Base-by-base conservation (phyloP, 2,888 invertebrate species). In the Acleris cristana region DNA sequence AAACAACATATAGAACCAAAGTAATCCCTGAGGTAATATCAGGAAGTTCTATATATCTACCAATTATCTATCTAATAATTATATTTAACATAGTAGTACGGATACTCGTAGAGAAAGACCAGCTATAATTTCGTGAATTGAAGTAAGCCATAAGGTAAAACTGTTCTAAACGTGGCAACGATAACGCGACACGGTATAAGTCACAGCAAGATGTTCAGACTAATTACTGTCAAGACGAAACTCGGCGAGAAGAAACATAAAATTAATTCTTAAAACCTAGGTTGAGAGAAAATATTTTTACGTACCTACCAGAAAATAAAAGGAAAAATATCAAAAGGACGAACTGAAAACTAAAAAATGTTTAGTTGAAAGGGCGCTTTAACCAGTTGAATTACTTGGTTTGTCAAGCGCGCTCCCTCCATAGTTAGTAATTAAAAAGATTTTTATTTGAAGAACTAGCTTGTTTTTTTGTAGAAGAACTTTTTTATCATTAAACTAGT, bases 161-260 rank as follows among this genome's bases (percentile, higher is more conserved):
- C 12, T 34, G 12, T 14, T 14, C 40, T 40, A 40, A 34, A 34
- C 34, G 34, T 40, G 40, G 40, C 40, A 40, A 40, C 40, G 14
- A 14, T 14, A 14, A 8, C 48, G n/a, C 2, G 18, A 48, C 48
- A 48, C 7, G n/a, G 18, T 18, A 16, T 48, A 7, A 62, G 56
- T 57, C 21, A 56, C 52, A 26, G 14, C 26, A 30, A 30, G 18
- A 40, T 10, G 21, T 21, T 56, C 34, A 62, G 57, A 66, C 58
- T 34, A 56, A 65, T 56, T 66, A 34, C 45, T 30, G n/a, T 52
- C 45, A 34, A 52, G 49, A 40, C 54, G 51, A 61, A 61, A 55
- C 55, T 66, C 52, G 48, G 21, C 30, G 30, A 66, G 52, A 66
- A 61, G 61, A 66, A 51, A 56, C 55, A 66, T 61, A 51, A 61